Evolutionary conservation across 1,140 invertebrate species (phyloP).

Genomic region (Zaprionus vittiger): DNA sequence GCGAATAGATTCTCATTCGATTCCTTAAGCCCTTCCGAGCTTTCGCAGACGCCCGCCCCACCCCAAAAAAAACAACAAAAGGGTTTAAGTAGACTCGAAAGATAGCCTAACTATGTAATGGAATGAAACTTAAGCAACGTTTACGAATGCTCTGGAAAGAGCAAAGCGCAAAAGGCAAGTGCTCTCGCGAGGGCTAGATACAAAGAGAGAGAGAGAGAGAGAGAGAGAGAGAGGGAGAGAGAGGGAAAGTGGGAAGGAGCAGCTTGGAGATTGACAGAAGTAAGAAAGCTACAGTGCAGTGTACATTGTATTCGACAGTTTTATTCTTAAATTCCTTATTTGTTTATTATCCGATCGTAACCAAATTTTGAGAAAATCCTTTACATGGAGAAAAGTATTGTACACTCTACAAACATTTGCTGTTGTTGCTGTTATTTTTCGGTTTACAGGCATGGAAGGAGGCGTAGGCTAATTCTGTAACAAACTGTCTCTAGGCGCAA

Average conservation of each 20-base stretch:
- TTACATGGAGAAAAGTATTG: too few species aligned
- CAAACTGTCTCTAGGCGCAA: not conserved
- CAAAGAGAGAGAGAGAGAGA: not conserved
- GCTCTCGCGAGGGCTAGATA: not conserved
- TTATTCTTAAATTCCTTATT: too few species aligned
- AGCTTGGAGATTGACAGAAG: too few species aligned
- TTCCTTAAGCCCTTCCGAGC: conserved; percentile 65
- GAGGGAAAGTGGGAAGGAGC: not conserved
- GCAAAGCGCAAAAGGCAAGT: not conserved
- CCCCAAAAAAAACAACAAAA: not conserved
- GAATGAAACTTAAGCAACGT: not conserved
- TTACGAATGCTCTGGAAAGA: not conserved
- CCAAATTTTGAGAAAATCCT: too few species aligned
- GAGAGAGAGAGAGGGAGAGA: not conserved
- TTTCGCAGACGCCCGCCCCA: not conserved
- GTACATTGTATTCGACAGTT: too few species aligned
- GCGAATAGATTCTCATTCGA: conserved; percentile 55
- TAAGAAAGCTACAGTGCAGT: too few species aligned
- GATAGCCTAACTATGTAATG: not conserved
- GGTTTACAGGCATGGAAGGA: not conserved
- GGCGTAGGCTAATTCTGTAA: not conserved
- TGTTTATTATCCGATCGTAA: too few species aligned
- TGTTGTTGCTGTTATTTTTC: not conserved
- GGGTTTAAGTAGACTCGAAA: not conserved
- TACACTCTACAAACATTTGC: too few species aligned